Percentiles rank a stretch among this genome's conserved stretches.
These are phyloP conservation scores for Drosophila murphyi DNA, from an alignment of 1,140 invertebrate species.

Conservation along the genomic window DNA sequence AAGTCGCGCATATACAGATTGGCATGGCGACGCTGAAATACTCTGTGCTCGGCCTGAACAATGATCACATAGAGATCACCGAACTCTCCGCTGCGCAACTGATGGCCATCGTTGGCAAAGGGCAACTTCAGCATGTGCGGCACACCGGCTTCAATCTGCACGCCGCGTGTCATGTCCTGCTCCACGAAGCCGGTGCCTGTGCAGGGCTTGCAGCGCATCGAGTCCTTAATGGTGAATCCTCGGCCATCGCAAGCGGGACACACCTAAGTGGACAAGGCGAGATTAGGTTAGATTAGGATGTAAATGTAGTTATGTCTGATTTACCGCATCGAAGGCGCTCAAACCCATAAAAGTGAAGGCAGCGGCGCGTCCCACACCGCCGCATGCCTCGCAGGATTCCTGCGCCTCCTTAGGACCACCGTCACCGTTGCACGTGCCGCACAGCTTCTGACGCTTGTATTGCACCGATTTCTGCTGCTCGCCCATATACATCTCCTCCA, in stretches of 20 bases:
- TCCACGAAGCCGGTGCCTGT: constrained; percentile 92
- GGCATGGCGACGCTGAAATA: constrained; percentile 90
- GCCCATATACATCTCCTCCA: constrained; percentile 97
- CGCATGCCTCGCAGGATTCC: constrained; percentile 56
- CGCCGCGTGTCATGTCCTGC: constrained; percentile 93
- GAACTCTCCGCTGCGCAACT: constrained; percentile 92
- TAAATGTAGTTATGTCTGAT: background rate
- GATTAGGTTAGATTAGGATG: background rate
- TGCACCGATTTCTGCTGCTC: constrained; percentile 91
- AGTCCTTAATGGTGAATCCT: constrained; percentile 91
- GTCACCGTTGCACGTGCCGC: constrained; percentile 92
- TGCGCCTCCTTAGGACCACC: constrained; percentile 90
- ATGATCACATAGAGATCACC: constrained; percentile 96
- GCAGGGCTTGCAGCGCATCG: constrained; percentile 92
- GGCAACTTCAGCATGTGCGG: constrained; percentile 93
- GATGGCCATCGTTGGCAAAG: constrained; percentile 95
- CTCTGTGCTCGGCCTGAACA: constrained; percentile 91
- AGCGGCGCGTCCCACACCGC: constrained; percentile 58
- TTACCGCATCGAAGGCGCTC: constrained; percentile 67
- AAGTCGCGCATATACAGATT: constrained; percentile 91
- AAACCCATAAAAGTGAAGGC: constrained; percentile 72
- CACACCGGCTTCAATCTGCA: constrained; percentile 97
- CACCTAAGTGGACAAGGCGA: constrained; percentile 25
- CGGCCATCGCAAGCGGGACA: constrained; percentile 90
- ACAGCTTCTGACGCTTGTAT: constrained; percentile 93